Base-by-base conservation (phyloP, 2,797 vertebrate genomes). In the Sebastes nivosus region DNA sequence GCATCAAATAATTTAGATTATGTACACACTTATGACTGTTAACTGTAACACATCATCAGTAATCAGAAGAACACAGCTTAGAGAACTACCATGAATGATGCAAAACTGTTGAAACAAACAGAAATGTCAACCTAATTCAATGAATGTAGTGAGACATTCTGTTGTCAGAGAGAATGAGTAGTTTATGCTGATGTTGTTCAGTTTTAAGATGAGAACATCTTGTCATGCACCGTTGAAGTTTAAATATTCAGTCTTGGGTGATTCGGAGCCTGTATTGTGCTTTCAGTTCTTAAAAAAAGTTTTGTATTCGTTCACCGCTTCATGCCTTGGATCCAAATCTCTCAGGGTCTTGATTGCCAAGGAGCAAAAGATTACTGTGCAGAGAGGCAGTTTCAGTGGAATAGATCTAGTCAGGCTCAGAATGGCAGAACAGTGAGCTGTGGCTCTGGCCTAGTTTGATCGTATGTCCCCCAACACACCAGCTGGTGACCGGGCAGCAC, bases 311-410 rank as follows among this genome's bases (percentile, higher is more conserved):
- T 72, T 42, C 7, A 55, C 50, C 14, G 10, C 14, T 46, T 59
- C 13, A 24, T 72, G 10, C 29, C n/a, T 81, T 22, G 12, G 55
- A 73, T 73, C n/a, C 24, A 80, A 77, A 71, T 75, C 64, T 75
- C 25, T 77, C 18, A 11, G 24, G 61, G 72, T 78, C 30, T 72
- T 71, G 69, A 83, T 65, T 87, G 77, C 79, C 60, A 58, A 55
- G 61, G 22, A 77, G 57, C 32, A 30, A 54, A 52, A 54, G 5
- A 52, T 34, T 61, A 38, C 18, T 80, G 60, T 54, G 66, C 63
- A 67, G 34, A 46, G 65, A 42, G 67, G n/a, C 34, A 4, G 58
- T 60, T 46, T 86, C 61, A 69, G 25, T 36, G 69, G 58, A 82
- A 54, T 66, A 72, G 50, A 58, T 64, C 3, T n/a, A 13, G 36